Percentiles rank a stretch among this genome's conserved stretches.
These are phyloP conservation scores for Apostichopus japonicus DNA, from an alignment of 35 echinoderm and acorn worm genomes.

Conservation along the genomic window DNA sequence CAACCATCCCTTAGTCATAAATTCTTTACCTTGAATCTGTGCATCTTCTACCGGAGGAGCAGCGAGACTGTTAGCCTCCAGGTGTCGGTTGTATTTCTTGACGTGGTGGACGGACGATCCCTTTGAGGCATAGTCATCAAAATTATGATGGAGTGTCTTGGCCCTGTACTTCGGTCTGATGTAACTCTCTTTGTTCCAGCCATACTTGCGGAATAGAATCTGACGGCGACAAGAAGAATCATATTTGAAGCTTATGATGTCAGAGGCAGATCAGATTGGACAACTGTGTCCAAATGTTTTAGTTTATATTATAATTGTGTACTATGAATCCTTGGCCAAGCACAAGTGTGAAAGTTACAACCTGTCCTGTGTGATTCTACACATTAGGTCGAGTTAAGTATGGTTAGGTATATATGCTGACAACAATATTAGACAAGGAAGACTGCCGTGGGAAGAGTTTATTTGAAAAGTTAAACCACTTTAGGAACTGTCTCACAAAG, in stretches of 20 bases:
- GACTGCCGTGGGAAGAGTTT: too few species aligned
- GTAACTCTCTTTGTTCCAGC: slow-evolving; percentile 91
- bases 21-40: not conserved
- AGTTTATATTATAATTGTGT: too few species aligned
- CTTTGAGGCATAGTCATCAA: slow-evolving; percentile 95
- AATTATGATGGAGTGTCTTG: slow-evolving; percentile 73
- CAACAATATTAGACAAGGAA: too few species aligned
- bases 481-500: too few species aligned
- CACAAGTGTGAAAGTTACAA: too few species aligned
- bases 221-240: not conserved
- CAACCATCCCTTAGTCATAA: not conserved
- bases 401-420: too few species aligned
- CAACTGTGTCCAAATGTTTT: too few species aligned
- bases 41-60: not conserved
- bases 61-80: slow-evolving; percentile 44
- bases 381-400: too few species aligned
- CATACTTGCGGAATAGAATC: slow-evolving; percentile 99
- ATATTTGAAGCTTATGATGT: not conserved
- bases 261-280: too few species aligned
- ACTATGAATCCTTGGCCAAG: too few species aligned
- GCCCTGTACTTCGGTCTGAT: slow-evolving; percentile 91
- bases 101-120: slow-evolving; percentile 87
- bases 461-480: too few species aligned
- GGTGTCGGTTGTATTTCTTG: slow-evolving; percentile 87
- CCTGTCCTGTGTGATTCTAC: too few species aligned